A percentile compares a stretch with the other conserved stretches of the same genome.
These are phyloP conservation scores for Melipona beecheii DNA, from an alignment of 2,888 invertebrate species.

Conservation along the genomic window DNA sequence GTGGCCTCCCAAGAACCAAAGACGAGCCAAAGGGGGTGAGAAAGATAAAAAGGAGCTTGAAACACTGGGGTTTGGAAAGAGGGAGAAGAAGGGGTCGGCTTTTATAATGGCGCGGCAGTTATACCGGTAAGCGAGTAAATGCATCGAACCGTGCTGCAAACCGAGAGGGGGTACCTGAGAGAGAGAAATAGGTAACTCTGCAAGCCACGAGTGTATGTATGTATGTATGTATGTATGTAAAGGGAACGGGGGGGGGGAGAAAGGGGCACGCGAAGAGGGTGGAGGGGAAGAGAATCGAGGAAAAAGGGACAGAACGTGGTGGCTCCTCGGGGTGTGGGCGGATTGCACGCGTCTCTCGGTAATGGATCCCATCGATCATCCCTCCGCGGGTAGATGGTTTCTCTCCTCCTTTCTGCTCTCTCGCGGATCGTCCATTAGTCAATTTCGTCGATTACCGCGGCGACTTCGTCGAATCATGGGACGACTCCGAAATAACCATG, in stretches of 20 bases:
- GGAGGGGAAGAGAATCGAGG: constrained; percentile 31
- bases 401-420: constrained; percentile 60
- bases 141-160: constrained; percentile 60
- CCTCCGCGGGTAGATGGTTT: constrained; percentile 69
- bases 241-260: constrained; percentile 13
- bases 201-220: constrained; percentile 28
- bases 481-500: constrained; percentile 33
- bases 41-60: constrained; percentile 23
- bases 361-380: constrained; percentile 80
- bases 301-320: constrained; percentile 48
- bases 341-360: constrained; percentile 77
- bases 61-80: constrained; percentile 1
- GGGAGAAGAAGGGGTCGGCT: constrained; percentile 55
- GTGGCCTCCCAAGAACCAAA: constrained; percentile 11
- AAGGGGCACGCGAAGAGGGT: neutral
- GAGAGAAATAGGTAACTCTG: constrained; percentile 62
- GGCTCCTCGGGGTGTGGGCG: constrained; percentile 77
- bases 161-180: constrained; percentile 47
- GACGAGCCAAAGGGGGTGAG: constrained; percentile 6
- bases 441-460: constrained; percentile 63
- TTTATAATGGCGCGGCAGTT: constrained; percentile 70
- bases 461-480: constrained; percentile 49
- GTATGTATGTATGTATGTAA: constrained; percentile 28
- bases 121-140: constrained; percentile 69
- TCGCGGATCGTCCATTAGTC: constrained; percentile 67